Evolutionary conservation across 2,797 vertebrate species (phyloP), one percentile per base, ranked within the genome.

Genomic region (Paramormyrops hopkinsi): DNA sequence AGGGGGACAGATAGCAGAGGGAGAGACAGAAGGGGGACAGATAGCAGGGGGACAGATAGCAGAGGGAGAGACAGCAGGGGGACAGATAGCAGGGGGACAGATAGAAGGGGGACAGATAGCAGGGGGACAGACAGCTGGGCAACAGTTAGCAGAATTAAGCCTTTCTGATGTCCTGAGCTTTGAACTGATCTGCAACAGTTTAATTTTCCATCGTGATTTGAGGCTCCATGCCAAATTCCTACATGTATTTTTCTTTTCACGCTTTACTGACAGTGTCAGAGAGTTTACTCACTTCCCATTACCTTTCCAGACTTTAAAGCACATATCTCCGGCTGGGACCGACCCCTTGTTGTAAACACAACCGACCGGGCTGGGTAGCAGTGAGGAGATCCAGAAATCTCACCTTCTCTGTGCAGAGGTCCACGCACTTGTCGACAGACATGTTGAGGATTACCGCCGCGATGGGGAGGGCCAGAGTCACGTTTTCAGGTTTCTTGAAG

Each of bases 391-490:
- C 22, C 6, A 50, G 8, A 9, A 37, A 9, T 17, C 0, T 92
- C 92, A 97, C 96, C 95, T 97, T 96, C 83, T 95, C 96, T 0
- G 96, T 97, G 93, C 96, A 97, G 90, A 96, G 92, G 88, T 97
- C 96, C 90, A 97, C 96, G 0, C 96, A 96, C 88, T 94, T 96
- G 90, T 96, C 96, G 91, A 97, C 96, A 0, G 96, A 96, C 96
- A 97, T 96, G 93, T 97, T 96, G 1, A 89, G 91, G 95, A 97
- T 95, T 54, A 93, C 2, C 0, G 86, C 93, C 0, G 94, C 94
- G 89, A 94, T n/a, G 0, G 95, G 95, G 73, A 97, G 91, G 56
- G 96, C 96, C 6, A 95, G 83, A 41, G 96, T 96, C 69, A 95
- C 0, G 1, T 97, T 97, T 50, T 94, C 92, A 0, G 96, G 96